Evolutionary conservation across 2,888 invertebrate genomes (phyloP).

Genomic region (Odontothrips loti): DNA sequence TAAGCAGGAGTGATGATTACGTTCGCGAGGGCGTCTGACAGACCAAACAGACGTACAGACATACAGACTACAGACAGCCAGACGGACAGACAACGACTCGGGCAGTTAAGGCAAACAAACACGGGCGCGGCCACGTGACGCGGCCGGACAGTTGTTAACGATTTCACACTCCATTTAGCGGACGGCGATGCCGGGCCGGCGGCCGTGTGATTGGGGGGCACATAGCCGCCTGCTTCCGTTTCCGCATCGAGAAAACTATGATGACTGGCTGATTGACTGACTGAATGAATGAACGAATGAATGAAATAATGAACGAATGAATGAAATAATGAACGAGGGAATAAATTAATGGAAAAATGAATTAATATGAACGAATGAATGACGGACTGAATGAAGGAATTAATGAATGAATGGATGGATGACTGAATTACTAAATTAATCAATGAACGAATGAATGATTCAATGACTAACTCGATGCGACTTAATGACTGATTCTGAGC

Average conservation of each 20-base stretch:
- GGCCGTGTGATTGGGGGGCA: not conserved
- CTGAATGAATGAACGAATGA: too few species aligned
- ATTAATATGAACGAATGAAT: too few species aligned
- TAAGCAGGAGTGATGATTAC: too few species aligned
- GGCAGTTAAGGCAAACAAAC: not conserved
- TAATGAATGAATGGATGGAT: too few species aligned
- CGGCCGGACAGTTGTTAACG: not conserved
- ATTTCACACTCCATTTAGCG: conserved; percentile 1
- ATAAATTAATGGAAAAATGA: too few species aligned
- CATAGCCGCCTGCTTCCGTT: not conserved
- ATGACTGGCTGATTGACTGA: not conserved
- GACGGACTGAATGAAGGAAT: too few species aligned
- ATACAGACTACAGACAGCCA: not conserved
- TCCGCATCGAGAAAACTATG: not conserved
- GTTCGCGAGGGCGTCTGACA: not conserved
- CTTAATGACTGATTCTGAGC: too few species aligned
- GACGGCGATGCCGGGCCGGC: not conserved
- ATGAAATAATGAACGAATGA: too few species aligned
- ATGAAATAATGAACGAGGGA: too few species aligned
- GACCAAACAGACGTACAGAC: not conserved
- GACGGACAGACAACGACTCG: not conserved
- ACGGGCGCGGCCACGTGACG: not conserved
- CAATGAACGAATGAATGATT: too few species aligned
- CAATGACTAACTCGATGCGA: too few species aligned
- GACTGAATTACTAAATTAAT: not conserved